These are phyloP conservation scores for Agraylea sexmaculata DNA, from an alignment of 1,140 invertebrate genomes.

Conservation along the genomic window DNA sequence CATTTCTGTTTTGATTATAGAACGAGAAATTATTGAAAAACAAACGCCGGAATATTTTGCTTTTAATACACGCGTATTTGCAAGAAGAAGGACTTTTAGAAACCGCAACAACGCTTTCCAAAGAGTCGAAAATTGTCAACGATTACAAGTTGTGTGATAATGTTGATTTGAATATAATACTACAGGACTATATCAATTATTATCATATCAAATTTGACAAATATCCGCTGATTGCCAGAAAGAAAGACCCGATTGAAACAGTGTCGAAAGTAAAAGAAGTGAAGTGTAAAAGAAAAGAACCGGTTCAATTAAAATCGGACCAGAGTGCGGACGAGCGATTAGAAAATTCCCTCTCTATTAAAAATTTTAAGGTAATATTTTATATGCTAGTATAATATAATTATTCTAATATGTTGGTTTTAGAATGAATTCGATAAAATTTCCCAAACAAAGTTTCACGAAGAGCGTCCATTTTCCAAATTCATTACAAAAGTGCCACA, in stretches of 20 bases:
- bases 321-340: not conserved
- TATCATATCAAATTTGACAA: constrained; percentile 77
- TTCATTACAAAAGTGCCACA: constrained; percentile 23
- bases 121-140: constrained; percentile 57
- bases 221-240: constrained; percentile 67
- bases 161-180: constrained; percentile 73
- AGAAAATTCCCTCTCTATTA: constrained; percentile 2
- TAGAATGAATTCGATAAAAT: not conserved
- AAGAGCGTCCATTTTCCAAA: constrained; percentile 45
- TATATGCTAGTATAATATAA: no score
- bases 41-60: constrained; percentile 61
- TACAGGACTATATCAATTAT: constrained; percentile 81
- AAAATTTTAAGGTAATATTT: no score
- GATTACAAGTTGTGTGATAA: constrained; percentile 80
- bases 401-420: not conserved
- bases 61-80: constrained; percentile 66
- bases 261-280: constrained; percentile 3
- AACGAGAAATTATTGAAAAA: constrained; percentile 49
- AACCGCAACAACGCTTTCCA: constrained; percentile 45
- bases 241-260: constrained; percentile 16
- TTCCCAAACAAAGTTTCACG: no score
- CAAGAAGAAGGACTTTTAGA: constrained; percentile 57
- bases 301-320: not conserved
- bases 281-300: not conserved
- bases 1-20: no score